Conservation (phyloP, 2,797 vertebrate species). For the Enteromius argenteus region DNA sequence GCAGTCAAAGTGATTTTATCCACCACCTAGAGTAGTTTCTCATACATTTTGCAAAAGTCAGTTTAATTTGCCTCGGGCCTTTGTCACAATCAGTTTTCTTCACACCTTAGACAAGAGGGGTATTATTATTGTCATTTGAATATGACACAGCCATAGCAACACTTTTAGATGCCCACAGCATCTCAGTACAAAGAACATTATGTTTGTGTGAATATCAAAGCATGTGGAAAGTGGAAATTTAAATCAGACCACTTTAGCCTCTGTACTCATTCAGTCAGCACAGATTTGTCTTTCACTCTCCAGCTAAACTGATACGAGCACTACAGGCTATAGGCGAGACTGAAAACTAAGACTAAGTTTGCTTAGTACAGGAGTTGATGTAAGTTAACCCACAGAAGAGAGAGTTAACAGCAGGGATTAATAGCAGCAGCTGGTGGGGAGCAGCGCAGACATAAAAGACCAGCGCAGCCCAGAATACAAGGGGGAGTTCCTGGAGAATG, state of each 20-base stretch:
- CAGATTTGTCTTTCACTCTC: conserved; percentile 8
- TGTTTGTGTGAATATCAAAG: conserved; percentile 37
- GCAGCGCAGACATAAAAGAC: conserved; percentile 69
- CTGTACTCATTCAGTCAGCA: background rate
- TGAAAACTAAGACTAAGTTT: conserved; percentile 44
- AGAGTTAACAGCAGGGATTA: conserved; percentile 70
- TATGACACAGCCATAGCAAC: conserved; percentile 14
- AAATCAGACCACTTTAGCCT: background rate
- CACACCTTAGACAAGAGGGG: background rate
- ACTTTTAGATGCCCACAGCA: background rate
- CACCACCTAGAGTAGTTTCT: conserved; percentile 59
- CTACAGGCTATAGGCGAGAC: background rate
- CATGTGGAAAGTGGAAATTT: background rate
- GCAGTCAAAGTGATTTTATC: conserved; percentile 72
- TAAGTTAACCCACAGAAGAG: conserved; percentile 62
- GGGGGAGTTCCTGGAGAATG: conserved; percentile 78
- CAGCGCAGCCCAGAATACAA: conserved; percentile 72
- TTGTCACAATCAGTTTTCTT: conserved; percentile 47
- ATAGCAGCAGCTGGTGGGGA: conserved; percentile 77
- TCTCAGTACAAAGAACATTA: conserved; percentile 18
- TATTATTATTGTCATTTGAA: conserved; percentile 33
- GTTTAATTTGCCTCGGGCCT: conserved; percentile 58
- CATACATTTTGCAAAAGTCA: conserved; percentile 60
- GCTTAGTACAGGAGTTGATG: conserved; percentile 62
- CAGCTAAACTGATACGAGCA: conserved; percentile 1